Evolutionary conservation across 2,888 invertebrate genomes (phyloP).

Genomic region (Physocephala rufipes): DNA sequence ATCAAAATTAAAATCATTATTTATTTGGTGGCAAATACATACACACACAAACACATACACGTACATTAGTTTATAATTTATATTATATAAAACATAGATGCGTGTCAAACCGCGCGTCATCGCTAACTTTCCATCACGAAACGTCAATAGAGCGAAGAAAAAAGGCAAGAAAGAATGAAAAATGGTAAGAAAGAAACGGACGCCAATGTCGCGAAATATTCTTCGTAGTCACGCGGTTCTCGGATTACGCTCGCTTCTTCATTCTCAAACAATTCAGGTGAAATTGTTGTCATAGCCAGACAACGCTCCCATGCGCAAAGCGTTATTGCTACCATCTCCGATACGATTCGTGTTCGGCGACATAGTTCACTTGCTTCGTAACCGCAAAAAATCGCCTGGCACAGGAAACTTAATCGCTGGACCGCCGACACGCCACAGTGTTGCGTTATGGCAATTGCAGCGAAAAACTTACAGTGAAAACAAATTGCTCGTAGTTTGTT

Average conservation of each 20-base stretch:
- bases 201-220: conserved; percentile 23
- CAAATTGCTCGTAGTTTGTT: conserved; percentile 25
- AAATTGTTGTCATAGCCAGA: neutral
- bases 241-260: conserved; percentile 16
- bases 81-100: too few species aligned
- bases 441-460: conserved; percentile 24
- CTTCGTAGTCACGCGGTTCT: conserved; percentile 32
- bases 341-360: conserved; percentile 21
- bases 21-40: too few species aligned
- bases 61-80: too few species aligned
- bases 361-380: conserved; percentile 39
- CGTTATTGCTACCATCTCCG: neutral
- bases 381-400: conserved; percentile 41
- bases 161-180: too few species aligned
- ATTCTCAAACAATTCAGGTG: conserved; percentile 12
- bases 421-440: conserved; percentile 41
- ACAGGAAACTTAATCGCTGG: conserved; percentile 39
- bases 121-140: neutral
- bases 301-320: neutral
- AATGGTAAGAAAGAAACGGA: neutral
- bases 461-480: conserved; percentile 21
- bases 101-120: neutral
- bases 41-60: too few species aligned
- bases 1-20: too few species aligned
- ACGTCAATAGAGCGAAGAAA: too few species aligned